A percentile compares a stretch with the other conserved stretches of the same genome.
Conservation (phyloP, 2,797 vertebrate genomes). For the Melanotaenia trifasciata region DNA sequence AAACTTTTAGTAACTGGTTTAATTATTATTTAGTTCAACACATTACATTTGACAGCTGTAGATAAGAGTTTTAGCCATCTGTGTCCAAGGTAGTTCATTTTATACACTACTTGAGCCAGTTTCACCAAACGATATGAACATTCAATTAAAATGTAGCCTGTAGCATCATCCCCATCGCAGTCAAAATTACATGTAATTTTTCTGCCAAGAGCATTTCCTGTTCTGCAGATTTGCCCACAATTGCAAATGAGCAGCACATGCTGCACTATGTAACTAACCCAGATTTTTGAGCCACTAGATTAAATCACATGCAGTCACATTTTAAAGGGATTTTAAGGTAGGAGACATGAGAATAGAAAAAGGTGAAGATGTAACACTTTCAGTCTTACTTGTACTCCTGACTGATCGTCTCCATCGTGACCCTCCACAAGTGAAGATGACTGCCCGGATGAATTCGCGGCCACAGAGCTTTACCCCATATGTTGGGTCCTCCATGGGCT, state of each 20-base stretch:
- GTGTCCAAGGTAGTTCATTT: not conserved
- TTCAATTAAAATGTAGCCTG: not conserved
- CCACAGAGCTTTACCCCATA: constrained; percentile 90
- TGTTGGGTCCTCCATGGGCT: constrained; percentile 74
- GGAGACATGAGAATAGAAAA: not conserved
- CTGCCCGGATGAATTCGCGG: constrained; percentile 89
- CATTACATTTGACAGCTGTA: not conserved
- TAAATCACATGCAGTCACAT: not conserved
- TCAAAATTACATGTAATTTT: not conserved
- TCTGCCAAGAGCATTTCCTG: not conserved
- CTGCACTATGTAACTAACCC: not conserved
- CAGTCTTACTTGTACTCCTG: constrained; percentile 74
- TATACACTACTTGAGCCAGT: not conserved
- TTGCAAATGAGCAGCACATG: not conserved
- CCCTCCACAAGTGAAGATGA: constrained; percentile 91
- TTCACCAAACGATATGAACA: not conserved
- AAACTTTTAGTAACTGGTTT: not conserved
- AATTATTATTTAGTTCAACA: not conserved
- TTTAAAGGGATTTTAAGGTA: not conserved
- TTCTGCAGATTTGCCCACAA: not conserved
- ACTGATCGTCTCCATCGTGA: constrained; percentile 87
- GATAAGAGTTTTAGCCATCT: not conserved
- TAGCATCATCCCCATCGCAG: not conserved
- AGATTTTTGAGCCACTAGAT: not conserved
- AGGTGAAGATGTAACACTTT: not conserved